A percentile compares a stretch with the other conserved stretches of the same genome.
Evolutionary conservation across 2,888 invertebrate genomes (phyloP).

Genomic region (Cataglyphis albicans): DNA sequence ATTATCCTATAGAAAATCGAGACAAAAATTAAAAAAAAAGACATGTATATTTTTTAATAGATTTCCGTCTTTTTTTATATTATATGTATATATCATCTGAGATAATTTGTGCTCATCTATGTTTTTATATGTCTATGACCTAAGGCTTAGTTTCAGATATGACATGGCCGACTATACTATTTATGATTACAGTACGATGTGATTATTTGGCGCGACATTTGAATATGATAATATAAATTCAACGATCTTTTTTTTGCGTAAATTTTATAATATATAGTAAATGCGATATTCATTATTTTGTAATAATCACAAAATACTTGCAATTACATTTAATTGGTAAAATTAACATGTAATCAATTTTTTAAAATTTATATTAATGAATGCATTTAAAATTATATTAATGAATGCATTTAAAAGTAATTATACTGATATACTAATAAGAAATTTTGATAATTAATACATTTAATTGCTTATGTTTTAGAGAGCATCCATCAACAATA

Average conservation of each 20-base stretch:
- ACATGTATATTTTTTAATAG: no score
- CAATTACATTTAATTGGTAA: background rate
- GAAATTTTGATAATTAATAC: background rate
- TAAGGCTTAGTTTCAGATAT: no score
- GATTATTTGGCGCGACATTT: conserved; percentile 12
- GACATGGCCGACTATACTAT: no score
- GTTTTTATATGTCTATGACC: no score
- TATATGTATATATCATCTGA: no score
- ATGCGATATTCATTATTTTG: background rate
- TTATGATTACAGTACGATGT: background rate
- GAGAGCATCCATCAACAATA: conserved; percentile 95
- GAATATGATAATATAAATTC: background rate
- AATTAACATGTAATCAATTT: background rate
- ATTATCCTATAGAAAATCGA: no score
- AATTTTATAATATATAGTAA: background rate
- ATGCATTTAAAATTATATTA: background rate
- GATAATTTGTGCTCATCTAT: no score
- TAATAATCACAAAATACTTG: background rate
- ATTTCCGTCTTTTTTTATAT: no score
- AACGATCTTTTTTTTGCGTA: no score
- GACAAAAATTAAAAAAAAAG: no score
- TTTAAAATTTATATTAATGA: background rate
- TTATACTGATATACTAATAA: background rate
- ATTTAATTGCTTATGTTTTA: conserved; percentile 85
- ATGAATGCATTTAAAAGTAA: background rate